These are phyloP conservation scores for Phorcus lineatus DNA, from an alignment of 2,888 invertebrate species.

Conservation along the genomic window DNA sequence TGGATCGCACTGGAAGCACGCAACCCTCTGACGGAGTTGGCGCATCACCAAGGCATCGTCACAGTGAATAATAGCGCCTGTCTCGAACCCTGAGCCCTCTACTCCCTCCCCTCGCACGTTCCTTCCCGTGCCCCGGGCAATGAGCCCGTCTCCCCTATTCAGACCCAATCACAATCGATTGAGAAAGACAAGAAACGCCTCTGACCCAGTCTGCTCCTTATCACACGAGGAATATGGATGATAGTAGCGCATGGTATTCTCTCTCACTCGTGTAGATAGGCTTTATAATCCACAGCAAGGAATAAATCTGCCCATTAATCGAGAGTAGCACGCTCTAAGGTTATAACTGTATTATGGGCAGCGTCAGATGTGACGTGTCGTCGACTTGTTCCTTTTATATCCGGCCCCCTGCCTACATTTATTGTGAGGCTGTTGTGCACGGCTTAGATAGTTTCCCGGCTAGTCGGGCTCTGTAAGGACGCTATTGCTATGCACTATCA, in stretches of 20 bases:
- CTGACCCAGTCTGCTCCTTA: constrained; percentile 15
- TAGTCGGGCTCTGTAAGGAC: not conserved
- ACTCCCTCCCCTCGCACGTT: constrained; percentile 15
- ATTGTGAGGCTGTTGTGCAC: constrained; percentile 14
- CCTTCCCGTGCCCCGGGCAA: constrained; percentile 18
- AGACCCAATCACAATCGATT: constrained; percentile 20
- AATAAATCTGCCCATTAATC: constrained; percentile 19
- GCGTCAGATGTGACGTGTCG: constrained; percentile 14
- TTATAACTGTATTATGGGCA: constrained; percentile 14
- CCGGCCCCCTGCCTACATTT: not conserved
- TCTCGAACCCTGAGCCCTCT: constrained; percentile 17
- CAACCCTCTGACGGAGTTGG: constrained; percentile 28
- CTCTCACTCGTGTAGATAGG: not conserved
- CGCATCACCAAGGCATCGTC: constrained; percentile 25
- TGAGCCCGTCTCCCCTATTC: constrained; percentile 13
- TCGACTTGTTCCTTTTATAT: constrained; percentile 3
- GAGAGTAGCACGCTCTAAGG: constrained; percentile 8
- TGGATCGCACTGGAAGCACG: constrained; percentile 41
- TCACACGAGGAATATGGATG: not conserved
- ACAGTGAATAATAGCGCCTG: constrained; percentile 17
- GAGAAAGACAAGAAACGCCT: constrained; percentile 4
- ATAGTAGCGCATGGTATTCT: not conserved
- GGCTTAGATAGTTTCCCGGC: not conserved
- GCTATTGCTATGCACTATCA: constrained; percentile 31
- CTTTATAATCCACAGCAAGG: constrained; percentile 16